Evolutionary conservation across 2,888 invertebrate genomes (phyloP), one percentile per base, ranked within the genome.

Genomic region (Clanis bilineata): DNA sequence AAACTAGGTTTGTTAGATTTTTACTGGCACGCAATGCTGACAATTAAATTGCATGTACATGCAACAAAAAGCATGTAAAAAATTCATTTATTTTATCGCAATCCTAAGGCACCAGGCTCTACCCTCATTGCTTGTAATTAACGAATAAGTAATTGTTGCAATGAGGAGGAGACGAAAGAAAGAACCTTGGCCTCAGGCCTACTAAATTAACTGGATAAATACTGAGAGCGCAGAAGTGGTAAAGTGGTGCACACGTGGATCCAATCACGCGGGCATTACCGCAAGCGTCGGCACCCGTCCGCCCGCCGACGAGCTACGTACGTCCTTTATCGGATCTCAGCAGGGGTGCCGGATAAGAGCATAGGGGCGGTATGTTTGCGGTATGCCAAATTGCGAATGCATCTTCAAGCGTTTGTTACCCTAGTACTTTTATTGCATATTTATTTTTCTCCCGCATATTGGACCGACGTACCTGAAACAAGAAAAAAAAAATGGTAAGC

Each of bases 191-290:
- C 67, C 67, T 68, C 74, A 72, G 69, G 69, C 74, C 74, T 68
- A 70, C 73, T 76, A 81, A 81, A 83, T 83, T 82, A 83, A 82
- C 79, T 81, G 77, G 74, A 87, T 82, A 77, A 73, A 78, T 81
- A 84, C 83, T 76, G 82, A 82, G 85, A 73, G 77, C 73, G 70
- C 72, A 71, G 73, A 72, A 72, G 80, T 74, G 78, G 71, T 73
- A 77, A 80, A 78, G 85, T 77, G 79, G 78, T 76, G 77, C 79
- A 80, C 81, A 85, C 77, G 82, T 80, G 83, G 81, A 84, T 88
- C 87, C 83, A 86, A 89, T 87, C 86, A 80, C 77, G 77, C 74
- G 77, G 74, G 82, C 78, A 85, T 86, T 86, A 84, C 81, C 74
- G 74, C 75, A 79, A 78, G 76, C 77, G 77, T 73, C 73, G 45